These are phyloP conservation scores for Grus americana DNA, from an alignment of 2,113 vertebrate species.

Conservation along the genomic window DNA sequence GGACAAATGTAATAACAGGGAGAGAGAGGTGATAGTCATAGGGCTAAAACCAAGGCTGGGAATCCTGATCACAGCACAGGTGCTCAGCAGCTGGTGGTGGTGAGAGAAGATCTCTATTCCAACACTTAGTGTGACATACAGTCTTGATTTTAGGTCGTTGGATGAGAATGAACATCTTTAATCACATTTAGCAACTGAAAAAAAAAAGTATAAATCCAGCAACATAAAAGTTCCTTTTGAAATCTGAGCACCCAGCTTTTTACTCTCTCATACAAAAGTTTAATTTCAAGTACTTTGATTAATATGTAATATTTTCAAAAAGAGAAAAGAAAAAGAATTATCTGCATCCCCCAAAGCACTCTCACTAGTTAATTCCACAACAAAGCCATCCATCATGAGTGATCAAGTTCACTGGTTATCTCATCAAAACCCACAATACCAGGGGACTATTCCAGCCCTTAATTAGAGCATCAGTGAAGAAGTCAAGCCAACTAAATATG, in stretches of 20 bases:
- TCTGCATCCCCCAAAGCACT: background rate
- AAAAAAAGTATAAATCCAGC: background rate
- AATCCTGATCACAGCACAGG: background rate
- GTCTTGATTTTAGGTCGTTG: background rate
- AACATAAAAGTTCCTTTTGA: background rate
- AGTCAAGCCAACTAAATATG: background rate
- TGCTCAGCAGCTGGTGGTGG: background rate
- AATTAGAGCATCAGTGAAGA: background rate
- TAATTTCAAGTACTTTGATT: slow-evolving; percentile 5
- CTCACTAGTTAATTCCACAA: background rate
- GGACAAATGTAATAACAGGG: background rate
- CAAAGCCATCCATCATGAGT: background rate
- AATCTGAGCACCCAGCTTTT: background rate
- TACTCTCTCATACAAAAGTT: background rate
- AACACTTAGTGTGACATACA: background rate
- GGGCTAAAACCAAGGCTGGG: background rate
- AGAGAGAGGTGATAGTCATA: background rate
- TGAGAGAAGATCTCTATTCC: background rate
- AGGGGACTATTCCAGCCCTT: background rate
- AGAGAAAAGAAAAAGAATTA: background rate
- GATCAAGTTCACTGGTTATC: background rate
- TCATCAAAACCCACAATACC: background rate
- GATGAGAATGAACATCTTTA: background rate
- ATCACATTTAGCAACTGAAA: background rate
- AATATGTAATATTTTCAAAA: background rate